Evolutionary conservation across 2,113 vertebrate species (phyloP).

Genomic region (Apodemus sylvaticus): DNA sequence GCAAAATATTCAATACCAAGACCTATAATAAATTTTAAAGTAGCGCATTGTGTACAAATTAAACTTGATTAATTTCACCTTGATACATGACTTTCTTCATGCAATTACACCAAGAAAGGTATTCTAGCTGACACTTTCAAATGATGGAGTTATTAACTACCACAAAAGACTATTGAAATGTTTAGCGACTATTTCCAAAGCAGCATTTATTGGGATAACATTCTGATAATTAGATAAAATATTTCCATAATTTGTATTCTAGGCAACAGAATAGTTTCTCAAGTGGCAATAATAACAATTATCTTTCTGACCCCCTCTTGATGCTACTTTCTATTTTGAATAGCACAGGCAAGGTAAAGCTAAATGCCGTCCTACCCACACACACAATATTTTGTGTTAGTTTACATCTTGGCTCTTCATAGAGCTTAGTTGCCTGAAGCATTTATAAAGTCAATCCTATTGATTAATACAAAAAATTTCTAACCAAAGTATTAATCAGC

Average conservation of each 20-base stretch:
- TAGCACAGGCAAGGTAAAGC: not conserved
- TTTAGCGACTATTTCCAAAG: not conserved
- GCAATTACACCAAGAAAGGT: not conserved
- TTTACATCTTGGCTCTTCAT: not conserved
- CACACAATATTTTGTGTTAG: not conserved
- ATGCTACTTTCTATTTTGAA: not conserved
- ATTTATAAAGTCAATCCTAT: slow-evolving; percentile 1
- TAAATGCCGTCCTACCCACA: not conserved
- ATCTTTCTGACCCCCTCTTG: not conserved
- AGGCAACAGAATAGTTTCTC: not conserved
- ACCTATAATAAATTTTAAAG: not conserved
- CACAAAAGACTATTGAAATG: not conserved
- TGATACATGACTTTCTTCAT: not conserved
- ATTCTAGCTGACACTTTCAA: not conserved
- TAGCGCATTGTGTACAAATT: not conserved
- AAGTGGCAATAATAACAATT: not conserved
- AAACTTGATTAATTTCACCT: not conserved
- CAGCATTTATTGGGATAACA: not conserved
- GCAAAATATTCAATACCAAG: not conserved
- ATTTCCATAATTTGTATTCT: not conserved
- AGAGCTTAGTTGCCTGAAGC: not conserved
- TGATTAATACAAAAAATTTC: not conserved
- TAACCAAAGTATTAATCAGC: too few species aligned
- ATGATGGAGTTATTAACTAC: not conserved
- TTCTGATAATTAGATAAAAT: not conserved